These are phyloP conservation scores for Chorisops tibialis DNA, from an alignment of 2,888 invertebrate species.

Conservation along the genomic window DNA sequence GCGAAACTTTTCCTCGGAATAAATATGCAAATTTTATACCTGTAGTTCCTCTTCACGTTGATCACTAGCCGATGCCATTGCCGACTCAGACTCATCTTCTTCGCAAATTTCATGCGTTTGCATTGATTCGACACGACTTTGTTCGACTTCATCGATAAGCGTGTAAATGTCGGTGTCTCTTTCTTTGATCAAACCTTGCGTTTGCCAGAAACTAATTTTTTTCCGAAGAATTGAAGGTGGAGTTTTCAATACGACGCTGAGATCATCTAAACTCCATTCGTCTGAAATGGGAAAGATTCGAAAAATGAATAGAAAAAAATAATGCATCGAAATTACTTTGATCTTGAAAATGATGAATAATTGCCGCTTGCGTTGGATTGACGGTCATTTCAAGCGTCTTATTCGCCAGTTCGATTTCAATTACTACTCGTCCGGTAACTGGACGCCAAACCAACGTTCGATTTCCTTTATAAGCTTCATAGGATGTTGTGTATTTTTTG, in stretches of 20 bases:
- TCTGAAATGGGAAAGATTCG: conserved; percentile 51
- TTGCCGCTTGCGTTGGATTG: conserved; percentile 89
- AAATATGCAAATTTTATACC: conserved; percentile 48
- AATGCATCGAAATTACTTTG: conserved; percentile 59
- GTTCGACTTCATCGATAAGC: conserved; percentile 65
- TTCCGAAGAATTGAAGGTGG: conserved; percentile 79
- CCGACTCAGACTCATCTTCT: conserved; percentile 89
- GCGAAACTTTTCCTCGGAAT: not conserved
- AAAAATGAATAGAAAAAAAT: not conserved
- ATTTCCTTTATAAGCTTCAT: conserved; percentile 87
- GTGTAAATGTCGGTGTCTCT: conserved; percentile 69
- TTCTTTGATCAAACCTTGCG: conserved; percentile 83
- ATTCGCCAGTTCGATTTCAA: conserved; percentile 85
- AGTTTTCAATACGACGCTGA: conserved; percentile 82
- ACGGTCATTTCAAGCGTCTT: conserved; percentile 77
- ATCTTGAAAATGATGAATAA: conserved; percentile 89
- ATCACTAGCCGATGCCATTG: conserved; percentile 91
- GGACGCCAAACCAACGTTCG: conserved; percentile 92
- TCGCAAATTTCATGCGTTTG: conserved; percentile 66
- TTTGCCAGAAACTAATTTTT: conserved; percentile 91
- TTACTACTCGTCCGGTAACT: conserved; percentile 85
- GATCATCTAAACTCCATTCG: conserved; percentile 82
- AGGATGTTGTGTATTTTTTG: conserved; percentile 82
- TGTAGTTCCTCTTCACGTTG: conserved; percentile 92
- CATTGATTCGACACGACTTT: conserved; percentile 56